Percentiles rank a stretch among this genome's conserved stretches.
phyloP scores from a whole-genome alignment of 2,797 vertebrate species.

The Sebastes glaucus region DNA sequence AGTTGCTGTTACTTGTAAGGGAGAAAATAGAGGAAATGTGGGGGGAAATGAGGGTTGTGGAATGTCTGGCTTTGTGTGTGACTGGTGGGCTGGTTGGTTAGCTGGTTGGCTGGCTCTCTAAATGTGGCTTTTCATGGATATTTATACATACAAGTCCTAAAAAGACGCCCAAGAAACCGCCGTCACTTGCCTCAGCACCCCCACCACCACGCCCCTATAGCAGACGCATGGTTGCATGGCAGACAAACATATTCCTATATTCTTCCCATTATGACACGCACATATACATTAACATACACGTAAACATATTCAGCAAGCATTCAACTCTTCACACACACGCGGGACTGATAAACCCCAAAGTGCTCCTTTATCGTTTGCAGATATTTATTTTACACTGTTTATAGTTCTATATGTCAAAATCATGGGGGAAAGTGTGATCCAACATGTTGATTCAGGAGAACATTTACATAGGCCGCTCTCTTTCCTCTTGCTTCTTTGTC shows the following conservation, averaged over 20 bases:
- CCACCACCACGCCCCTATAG: slow-evolving; percentile 1
- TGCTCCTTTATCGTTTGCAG: slow-evolving; percentile 64
- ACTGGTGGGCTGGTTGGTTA: slow-evolving; percentile 42
- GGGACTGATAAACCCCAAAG: slow-evolving; percentile 63
- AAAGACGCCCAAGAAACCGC: slow-evolving; percentile 44
- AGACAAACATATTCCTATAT: slow-evolving; percentile 19
- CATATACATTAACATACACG: slow-evolving; percentile 14
- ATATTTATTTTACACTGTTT: slow-evolving; percentile 75
- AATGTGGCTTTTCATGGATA: slow-evolving; percentile 63
- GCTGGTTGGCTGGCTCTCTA: slow-evolving; percentile 46
- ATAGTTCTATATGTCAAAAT: slow-evolving; percentile 69
- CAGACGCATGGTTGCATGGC: slow-evolving; percentile 24
- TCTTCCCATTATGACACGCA: slow-evolving; percentile 29
- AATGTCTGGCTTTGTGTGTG: slow-evolving; percentile 49
- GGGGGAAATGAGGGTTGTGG: slow-evolving; percentile 35
- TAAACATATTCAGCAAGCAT: slow-evolving; percentile 24
- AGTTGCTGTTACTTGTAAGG: slow-evolving; percentile 33
- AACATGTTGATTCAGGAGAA: slow-evolving; percentile 73
- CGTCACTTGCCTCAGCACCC: slow-evolving; percentile 3
- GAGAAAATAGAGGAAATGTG: slow-evolving; percentile 38
- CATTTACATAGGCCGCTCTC: slow-evolving; percentile 64
- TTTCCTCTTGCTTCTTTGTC: slow-evolving; percentile 58
- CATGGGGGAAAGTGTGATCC: slow-evolving; percentile 52
- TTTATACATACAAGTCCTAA: slow-evolving; percentile 50
- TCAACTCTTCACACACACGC: slow-evolving; percentile 33